Conservation (phyloP, 2,888 invertebrate species). For the Rhagophthalmus giganteus region DNA sequence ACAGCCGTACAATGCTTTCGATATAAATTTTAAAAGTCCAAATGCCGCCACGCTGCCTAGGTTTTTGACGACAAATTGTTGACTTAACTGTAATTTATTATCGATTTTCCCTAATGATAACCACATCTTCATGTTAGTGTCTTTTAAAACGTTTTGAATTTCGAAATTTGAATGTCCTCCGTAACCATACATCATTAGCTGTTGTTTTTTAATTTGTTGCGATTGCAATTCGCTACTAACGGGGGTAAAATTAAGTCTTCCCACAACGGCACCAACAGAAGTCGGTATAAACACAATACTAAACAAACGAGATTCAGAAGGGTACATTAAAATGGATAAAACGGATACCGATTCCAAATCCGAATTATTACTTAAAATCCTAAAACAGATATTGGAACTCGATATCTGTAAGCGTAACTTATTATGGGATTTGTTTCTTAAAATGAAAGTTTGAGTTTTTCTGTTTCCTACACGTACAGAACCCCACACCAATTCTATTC, state of each 20-base stretch:
- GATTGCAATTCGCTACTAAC: slow-evolving; percentile 31
- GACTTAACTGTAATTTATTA: slow-evolving; percentile 53
- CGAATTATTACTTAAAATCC: slow-evolving; percentile 46
- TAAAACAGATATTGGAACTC: slow-evolving; percentile 58
- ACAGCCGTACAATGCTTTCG: slow-evolving; percentile 41
- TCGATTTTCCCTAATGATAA: slow-evolving; percentile 61
- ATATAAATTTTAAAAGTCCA: slow-evolving; percentile 46
- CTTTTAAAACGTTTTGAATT: slow-evolving; percentile 58
- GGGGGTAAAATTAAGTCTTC: slow-evolving; percentile 60
- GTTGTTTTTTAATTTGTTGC: slow-evolving; percentile 44
- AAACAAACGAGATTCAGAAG: slow-evolving; percentile 62
- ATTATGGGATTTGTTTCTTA: slow-evolving; percentile 61
- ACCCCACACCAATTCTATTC: slow-evolving; percentile 63
- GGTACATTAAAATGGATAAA: slow-evolving; percentile 56
- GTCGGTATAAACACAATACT: slow-evolving; percentile 61
- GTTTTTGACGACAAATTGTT: slow-evolving; percentile 59
- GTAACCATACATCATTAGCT: slow-evolving; percentile 61
- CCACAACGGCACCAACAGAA: slow-evolving; percentile 58
- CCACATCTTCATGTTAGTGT: slow-evolving; percentile 62
- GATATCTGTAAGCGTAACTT: slow-evolving; percentile 60
- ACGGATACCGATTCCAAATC: slow-evolving; percentile 50
- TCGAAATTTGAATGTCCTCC: slow-evolving; percentile 62
- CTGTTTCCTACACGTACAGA: slow-evolving; percentile 61
- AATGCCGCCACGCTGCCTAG: slow-evolving; percentile 62
- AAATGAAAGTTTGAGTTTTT: slow-evolving; percentile 59